Evolutionary conservation across 2,797 vertebrate genomes (phyloP).

Genomic region (Micrastur ruficollis): DNA sequence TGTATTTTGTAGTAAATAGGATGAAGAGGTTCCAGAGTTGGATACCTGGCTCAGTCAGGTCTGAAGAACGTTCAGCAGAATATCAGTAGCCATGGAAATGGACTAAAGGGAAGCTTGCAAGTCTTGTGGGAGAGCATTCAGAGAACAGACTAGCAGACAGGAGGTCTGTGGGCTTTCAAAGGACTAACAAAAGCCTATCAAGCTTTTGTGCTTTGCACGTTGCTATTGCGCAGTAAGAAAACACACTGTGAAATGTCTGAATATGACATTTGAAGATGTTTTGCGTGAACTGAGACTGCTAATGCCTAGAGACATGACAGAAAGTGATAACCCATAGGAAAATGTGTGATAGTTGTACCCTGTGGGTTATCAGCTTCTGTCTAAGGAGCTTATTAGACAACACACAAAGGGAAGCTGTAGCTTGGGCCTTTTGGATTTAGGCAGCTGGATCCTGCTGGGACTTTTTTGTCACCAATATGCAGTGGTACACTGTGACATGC

Average conservation of each 20-base stretch:
- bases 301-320: background rate
- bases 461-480: background rate
- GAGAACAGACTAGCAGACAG: background rate
- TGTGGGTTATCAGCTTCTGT: background rate
- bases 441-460: background rate
- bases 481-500: background rate
- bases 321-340: background rate
- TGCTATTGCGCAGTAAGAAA: background rate
- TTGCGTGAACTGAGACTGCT: background rate
- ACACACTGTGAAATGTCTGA: fast-evolving
- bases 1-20: background rate
- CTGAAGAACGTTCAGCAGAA: background rate
- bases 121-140: background rate
- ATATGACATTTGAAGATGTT: background rate
- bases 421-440: background rate
- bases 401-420: background rate
- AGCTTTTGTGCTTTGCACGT: background rate
- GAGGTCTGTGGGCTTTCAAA: background rate
- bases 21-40: background rate
- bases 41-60: background rate
- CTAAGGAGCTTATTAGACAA: background rate
- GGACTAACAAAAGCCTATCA: background rate
- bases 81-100: background rate
- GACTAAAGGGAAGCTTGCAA: background rate
- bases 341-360: background rate